Evolutionary conservation across 1,140 invertebrate species (phyloP), one percentile per base, ranked within the genome.

Genomic region (Dolichoris vasculosae): DNA sequence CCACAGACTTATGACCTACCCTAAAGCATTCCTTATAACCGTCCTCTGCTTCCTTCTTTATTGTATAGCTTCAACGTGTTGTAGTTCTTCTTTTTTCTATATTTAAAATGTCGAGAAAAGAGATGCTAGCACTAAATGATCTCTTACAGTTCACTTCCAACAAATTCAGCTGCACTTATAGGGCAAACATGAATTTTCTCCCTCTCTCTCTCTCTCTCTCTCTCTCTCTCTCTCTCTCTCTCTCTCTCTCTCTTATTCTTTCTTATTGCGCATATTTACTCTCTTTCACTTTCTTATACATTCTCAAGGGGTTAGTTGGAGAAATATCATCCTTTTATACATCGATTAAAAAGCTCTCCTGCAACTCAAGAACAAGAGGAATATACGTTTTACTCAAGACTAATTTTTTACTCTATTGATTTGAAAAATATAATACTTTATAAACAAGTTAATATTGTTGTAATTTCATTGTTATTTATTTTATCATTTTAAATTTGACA

Each of bases 1-100:
- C 38, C 38, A 38, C 38, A 17, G 15, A 17, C 88, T 88, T 89
- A 87, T 90, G 90, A 93, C 92, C 92, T 93, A 90, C 91, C 91
- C 89, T 89, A 93, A 93, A 89, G 86, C 89, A 88, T 88, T 87
- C 82, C 87, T 38, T 43, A 64, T 30, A 32, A 64, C 83, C 73
- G 6, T 86, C 82, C 87, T 87, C 81, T 67, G 69, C 73, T 78
- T 30, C 71, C 32, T 78, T 55, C 73, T 43, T 55, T 71, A 20
- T 64, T 59, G 78, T 67, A 46, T 89, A 85, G 89, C 88, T 88
- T 88, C 88, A 6, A 35, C 35, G 32, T 71, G 67, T 71, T 71
- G 67, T 35, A 38, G 67, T n/a, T 4, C 71, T 46, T 20, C 23
- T 15, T 13, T 2, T 26, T 87, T 67, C 67, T 75, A 67, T 77